phyloP scores from a whole-genome alignment of 92 coral and sea anemone species.

The Palythoa grandiflora region DNA sequence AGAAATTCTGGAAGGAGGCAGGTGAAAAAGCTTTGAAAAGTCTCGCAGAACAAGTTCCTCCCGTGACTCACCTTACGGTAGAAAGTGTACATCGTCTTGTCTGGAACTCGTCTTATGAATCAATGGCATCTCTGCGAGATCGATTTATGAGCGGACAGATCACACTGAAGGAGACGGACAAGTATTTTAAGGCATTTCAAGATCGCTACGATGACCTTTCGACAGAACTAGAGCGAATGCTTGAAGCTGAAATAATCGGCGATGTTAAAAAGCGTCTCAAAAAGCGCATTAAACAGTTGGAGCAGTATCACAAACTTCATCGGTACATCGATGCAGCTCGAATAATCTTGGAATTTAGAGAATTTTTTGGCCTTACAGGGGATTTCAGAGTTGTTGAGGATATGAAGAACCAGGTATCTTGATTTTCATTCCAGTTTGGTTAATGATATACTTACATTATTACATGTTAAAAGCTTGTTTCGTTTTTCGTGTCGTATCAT shows the following conservation, averaged over 20 bases:
- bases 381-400: conserved; percentile 45
- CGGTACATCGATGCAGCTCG: not conserved
- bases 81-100: conserved; percentile 13
- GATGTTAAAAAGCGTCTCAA: not conserved
- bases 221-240: not conserved
- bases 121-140: conserved; percentile 27
- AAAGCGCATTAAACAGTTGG: conserved; percentile 29
- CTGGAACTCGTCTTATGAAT: conserved; percentile 51
- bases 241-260: not conserved
- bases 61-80: conserved; percentile 31
- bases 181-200: conserved; percentile 3
- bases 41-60: not conserved
- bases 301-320: conserved; percentile 20
- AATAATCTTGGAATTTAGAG: conserved; percentile 62
- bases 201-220: not conserved
- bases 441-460: too few relatives aligned
- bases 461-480: too few relatives aligned
- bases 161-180: conserved; percentile 1
- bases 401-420: conserved; percentile 66
- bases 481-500: too few relatives aligned
- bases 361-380: conserved; percentile 55
- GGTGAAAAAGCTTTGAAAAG: too few relatives aligned
- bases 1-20: too few relatives aligned
- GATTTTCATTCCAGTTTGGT: too few relatives aligned
- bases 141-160: conserved; percentile 51